These are phyloP conservation scores for Drosophila meridionalis DNA, from an alignment of 2,888 invertebrate species.

Conservation along the genomic window DNA sequence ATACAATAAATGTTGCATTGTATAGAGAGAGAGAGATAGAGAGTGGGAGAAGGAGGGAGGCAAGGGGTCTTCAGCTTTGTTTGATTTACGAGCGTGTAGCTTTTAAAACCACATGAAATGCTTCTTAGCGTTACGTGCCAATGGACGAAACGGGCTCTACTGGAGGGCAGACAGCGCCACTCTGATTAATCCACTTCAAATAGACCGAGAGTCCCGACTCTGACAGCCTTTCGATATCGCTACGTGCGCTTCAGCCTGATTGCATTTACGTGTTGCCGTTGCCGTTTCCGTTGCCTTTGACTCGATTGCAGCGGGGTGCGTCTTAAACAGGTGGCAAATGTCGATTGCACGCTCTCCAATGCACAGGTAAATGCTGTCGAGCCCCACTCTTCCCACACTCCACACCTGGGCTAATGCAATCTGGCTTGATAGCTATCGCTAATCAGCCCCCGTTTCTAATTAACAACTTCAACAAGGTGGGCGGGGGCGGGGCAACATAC, in stretches of 20 bases:
- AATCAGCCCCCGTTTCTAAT: conserved; percentile 66
- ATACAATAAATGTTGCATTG: conserved; percentile 15
- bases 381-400: neutral
- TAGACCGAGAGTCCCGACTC: conserved; percentile 22
- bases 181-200: conserved; percentile 75
- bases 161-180: conserved; percentile 27
- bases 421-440: conserved; percentile 32
- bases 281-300: neutral
- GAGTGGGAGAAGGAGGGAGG: neutral
- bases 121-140: conserved; percentile 59
- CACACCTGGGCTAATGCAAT: conserved; percentile 10
- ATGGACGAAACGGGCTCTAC: conserved; percentile 19
- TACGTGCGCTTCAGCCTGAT: conserved; percentile 68
- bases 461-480: conserved; percentile 32
- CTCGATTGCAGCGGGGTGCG: neutral
- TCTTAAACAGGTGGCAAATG: conserved; percentile 12
- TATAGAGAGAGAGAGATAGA: no score
- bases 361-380: conserved; percentile 15
- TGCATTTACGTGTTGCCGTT: conserved; percentile 71
- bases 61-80: conserved; percentile 12
- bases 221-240: conserved; percentile 59
- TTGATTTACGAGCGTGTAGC: conserved; percentile 50
- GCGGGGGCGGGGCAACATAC: conserved; percentile 21
- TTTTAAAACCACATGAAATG: conserved; percentile 45
- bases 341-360: conserved; percentile 21